Evolutionary conservation across 2,113 vertebrate species (phyloP), one percentile per base, ranked within the genome.

Genomic region (Vimba vimba): DNA sequence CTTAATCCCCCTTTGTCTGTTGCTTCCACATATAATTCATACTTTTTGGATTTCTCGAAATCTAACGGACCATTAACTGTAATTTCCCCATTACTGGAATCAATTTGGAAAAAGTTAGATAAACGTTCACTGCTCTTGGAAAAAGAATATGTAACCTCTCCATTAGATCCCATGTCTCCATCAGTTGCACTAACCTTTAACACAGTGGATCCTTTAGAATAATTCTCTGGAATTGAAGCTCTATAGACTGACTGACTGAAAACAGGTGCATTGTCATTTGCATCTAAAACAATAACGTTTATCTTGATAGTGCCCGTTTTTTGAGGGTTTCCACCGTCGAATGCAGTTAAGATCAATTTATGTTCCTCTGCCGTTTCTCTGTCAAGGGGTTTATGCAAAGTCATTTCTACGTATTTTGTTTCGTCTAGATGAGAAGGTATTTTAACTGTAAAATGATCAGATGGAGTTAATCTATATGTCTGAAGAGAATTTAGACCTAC

Each of bases 31-130:
- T 13, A 92, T 0, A 93, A 86, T 69, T 95, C 95, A 6, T 95
- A 95, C 12, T 92, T 88, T 75, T 91, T 96, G 0, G 3, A 6
- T 78, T 93, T 93, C 90, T 98, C 96, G 0, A 94, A 97, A 89
- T 98, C 95, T 62, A 96, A 81, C 0, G 8, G 9, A 0, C 91
- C 94, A 23, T 39, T 90, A 0, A 95, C 75, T 6, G 68, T 92
- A 6, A 97, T 94, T 0, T 95, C 92, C 0, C 96, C 96, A 0
- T 88, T 94, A 1, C 79, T 85, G 2, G 92, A 9, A 39, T 97
- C 89, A 10, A 95, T 92, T 33, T 33, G 33, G 33, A 33, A 33
- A 33, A 33, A 33, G 33, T 33, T 83, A 90, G 21, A 64, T 64
- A 80, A 95, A 94, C 82, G 7, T 68, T 68, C 6, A 86, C 87